phyloP scores from a whole-genome alignment of 2,113 vertebrate genomes.

The Ovis aries region ARS-UI_Ramb_v3.0 NC_056055.1:119263501-119264000 shows the following conservation, averaged over 20 bases:
- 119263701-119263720: constrained; percentile 46
- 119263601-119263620: constrained; percentile 60
- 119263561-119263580: constrained; percentile 68
- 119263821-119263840: constrained; percentile 62
- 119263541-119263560: constrained; percentile 41
- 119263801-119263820: constrained; percentile 61
- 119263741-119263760: constrained; percentile 25
- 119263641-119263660: constrained; percentile 39
- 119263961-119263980: constrained; percentile 57
- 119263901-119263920: constrained; percentile 1
- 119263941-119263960: constrained; percentile 44
- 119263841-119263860: constrained; percentile 57
- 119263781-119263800: constrained; percentile 39
- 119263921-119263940: constrained; percentile 46
- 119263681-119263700: constrained; percentile 50
- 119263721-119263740: constrained; percentile 38
- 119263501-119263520: background rate
- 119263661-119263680: constrained; percentile 19
- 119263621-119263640: constrained; percentile 60
- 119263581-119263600: constrained; percentile 29
- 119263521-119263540: constrained; percentile 60
- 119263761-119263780: constrained; percentile 47
- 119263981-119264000: constrained; percentile 49
- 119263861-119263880: constrained; percentile 67
- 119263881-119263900: constrained; percentile 55